Conservation (phyloP, 2,797 vertebrate species). For the Pelobates cultripes region DNA sequence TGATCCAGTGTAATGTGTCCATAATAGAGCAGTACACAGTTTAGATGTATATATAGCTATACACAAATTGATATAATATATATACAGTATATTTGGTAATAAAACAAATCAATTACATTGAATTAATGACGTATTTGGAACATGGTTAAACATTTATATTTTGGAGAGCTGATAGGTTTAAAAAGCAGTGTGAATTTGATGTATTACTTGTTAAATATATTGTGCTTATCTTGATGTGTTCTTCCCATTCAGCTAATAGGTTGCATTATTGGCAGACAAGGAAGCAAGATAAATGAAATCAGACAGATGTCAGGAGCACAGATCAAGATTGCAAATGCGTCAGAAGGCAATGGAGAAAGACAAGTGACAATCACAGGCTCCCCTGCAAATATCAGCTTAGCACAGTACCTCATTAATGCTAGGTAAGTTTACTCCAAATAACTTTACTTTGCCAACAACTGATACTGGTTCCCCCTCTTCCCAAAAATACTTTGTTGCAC, state of each 20-base stretch:
- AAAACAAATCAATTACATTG: too few relatives aligned
- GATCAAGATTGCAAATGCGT: conserved; percentile 94
- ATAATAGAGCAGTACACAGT: too few relatives aligned
- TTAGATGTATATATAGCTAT: too few relatives aligned
- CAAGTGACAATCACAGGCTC: conserved; percentile 93
- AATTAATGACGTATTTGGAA: too few relatives aligned
- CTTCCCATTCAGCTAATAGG: conserved; percentile 85
- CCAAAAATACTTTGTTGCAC: not conserved
- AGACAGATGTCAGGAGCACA: conserved; percentile 95
- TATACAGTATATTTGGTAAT: too few relatives aligned
- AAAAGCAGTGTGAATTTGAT: too few relatives aligned
- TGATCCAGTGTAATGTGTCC: too few relatives aligned
- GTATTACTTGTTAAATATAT: too few relatives aligned
- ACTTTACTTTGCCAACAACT: not conserved
- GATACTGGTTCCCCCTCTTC: not conserved
- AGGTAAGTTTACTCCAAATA: conserved; percentile 77
- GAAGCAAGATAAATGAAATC: conserved; percentile 97
- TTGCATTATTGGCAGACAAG: conserved; percentile 97
- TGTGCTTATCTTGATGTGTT: conserved; percentile 64
- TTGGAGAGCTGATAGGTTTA: too few relatives aligned
- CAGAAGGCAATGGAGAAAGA: conserved; percentile 89
- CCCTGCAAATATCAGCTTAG: conserved; percentile 90
- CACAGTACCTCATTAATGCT: conserved; percentile 95
- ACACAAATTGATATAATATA: too few relatives aligned
- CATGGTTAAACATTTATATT: too few relatives aligned